phyloP scores from a whole-genome alignment of 2,888 invertebrate species.

The Caenorhabditis sp. region DNA sequence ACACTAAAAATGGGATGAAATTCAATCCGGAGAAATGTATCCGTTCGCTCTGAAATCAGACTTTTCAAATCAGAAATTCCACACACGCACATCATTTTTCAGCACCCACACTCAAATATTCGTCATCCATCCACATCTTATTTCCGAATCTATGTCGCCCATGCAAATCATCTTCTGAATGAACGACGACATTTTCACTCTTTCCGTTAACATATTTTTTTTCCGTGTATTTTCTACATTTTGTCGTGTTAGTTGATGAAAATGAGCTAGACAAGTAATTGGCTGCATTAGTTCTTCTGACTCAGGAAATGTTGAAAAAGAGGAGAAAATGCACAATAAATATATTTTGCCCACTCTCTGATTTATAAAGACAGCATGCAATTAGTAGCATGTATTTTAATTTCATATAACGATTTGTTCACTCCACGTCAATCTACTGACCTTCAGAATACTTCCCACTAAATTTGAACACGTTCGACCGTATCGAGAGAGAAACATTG shows the following conservation, averaged over 20 bases:
- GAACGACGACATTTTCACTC: background rate
- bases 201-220: background rate
- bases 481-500: background rate
- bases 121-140: background rate
- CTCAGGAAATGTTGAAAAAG: too few relatives aligned
- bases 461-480: background rate
- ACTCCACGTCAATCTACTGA: background rate
- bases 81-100: constrained; percentile 23
- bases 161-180: constrained; percentile 3
- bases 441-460: background rate
- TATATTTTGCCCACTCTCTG: too few relatives aligned
- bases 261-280: background rate
- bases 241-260: background rate
- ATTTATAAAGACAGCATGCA: too few relatives aligned
- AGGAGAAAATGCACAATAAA: too few relatives aligned
- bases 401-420: too few relatives aligned
- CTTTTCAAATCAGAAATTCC: constrained; percentile 15
- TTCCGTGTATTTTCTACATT: background rate
- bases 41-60: background rate
- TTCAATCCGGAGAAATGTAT: background rate
- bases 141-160: constrained; percentile 1
- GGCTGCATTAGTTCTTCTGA: background rate
- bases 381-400: too few relatives aligned
- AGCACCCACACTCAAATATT: constrained; percentile 24
- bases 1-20: background rate